Evolutionary conservation across 2,797 vertebrate species (phyloP), one percentile per base, ranked within the genome.

Genomic region (Morus bassanus): DNA sequence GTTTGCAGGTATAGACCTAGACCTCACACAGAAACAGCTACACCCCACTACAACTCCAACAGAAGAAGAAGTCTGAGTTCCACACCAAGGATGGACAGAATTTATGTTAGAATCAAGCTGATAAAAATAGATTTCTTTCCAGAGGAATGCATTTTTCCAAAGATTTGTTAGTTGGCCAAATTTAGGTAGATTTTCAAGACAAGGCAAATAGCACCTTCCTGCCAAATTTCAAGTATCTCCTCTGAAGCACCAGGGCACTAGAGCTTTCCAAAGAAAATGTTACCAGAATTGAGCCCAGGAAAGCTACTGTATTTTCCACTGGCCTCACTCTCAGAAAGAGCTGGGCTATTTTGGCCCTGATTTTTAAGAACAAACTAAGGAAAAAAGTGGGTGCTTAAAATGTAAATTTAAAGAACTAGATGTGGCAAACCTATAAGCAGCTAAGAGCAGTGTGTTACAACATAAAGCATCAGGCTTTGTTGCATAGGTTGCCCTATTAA

Each of bases 251-350:
- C 39, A 84, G n/a, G 73, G 22, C 41, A 93, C 14, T 67, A 73
- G 25, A 75, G 24, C 46, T 80, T 93, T 94, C 88, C 93, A 93
- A 85, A 94, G 65, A 77, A 95, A 95, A 85, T 33, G 70, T 85
- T 94, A 91, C 70, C 33, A 93, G 73, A 82, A 82, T 11, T 91
- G 28, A 93, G 60, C 85, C 74, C 74, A 91, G 74, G 74, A 91
- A 94, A 87, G 90, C 77, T 89, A 96, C 83, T 90, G 59, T 93
- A 73, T 90, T 95, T 96, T 91, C 83, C 92, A 77, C 39, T 89
- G 59, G 79, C 57, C 46, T 76, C 21, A 16, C 31, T 86, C 79
- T 86, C 69, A 61, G 46, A 83, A 89, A 78, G 2, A 80, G 9
- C 28, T 50, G 46, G 31, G n/a, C 18, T 87, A 35, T 50, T 87